Conservation (phyloP, 2,888 invertebrate genomes). For the Tyria jacobaeae region DNA sequence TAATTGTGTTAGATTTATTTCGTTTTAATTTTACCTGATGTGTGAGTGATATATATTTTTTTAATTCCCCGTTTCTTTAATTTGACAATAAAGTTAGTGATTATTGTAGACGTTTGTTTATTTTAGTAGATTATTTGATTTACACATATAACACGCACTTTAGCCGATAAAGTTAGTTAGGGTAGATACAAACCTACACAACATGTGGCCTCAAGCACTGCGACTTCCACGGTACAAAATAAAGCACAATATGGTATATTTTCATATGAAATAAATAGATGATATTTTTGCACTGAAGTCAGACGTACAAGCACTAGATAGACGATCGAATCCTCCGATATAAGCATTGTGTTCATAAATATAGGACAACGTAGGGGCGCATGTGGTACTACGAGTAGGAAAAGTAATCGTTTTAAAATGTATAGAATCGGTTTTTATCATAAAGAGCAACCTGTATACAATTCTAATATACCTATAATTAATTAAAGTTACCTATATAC, state of each 20-base stretch:
- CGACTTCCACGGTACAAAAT: conserved; percentile 77
- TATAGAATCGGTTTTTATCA: conserved; percentile 28
- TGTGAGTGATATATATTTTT: conserved; percentile 39
- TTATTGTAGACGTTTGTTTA: conserved; percentile 46
- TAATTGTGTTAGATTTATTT: conserved; percentile 43
- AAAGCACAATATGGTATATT: conserved; percentile 71
- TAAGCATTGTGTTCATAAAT: conserved; percentile 37
- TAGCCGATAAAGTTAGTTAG: conserved; percentile 30
- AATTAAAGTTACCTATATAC: background rate
- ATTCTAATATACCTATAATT: background rate
- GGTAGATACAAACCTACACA: conserved; percentile 27
- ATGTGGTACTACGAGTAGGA: conserved; percentile 2
- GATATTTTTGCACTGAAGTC: conserved; percentile 81
- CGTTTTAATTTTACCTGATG: conserved; percentile 37
- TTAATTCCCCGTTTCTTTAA: conserved; percentile 38
- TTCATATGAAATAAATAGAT: conserved; percentile 70
- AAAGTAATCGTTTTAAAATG: conserved; percentile 24
- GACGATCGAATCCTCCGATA: conserved; percentile 34
- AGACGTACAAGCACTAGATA: conserved; percentile 67
- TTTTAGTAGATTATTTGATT: conserved; percentile 24
- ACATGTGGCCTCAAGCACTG: conserved; percentile 64
- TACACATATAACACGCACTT: conserved; percentile 21
- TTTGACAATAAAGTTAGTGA: conserved; percentile 52
- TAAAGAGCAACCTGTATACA: conserved; percentile 11
- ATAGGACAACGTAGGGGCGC: conserved; percentile 20